phyloP scores from a whole-genome alignment of 1,140 invertebrate species.

The Drosophila sucinea region DNA sequence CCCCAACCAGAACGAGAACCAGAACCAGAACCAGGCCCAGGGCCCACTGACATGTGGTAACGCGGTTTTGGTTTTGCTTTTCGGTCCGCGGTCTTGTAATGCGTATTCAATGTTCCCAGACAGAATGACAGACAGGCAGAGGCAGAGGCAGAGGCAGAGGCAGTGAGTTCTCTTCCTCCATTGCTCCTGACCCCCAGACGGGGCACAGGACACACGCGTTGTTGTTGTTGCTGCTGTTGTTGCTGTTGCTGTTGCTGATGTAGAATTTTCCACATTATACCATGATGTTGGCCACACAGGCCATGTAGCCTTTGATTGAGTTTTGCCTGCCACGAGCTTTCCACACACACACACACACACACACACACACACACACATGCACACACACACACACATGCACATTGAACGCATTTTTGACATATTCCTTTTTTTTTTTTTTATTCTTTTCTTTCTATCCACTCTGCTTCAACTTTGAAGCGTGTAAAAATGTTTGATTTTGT shows the following conservation, averaged over 20 bases:
- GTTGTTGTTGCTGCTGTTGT: slow-evolving; percentile 27
- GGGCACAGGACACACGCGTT: slow-evolving; percentile 68
- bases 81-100: slow-evolving; percentile 72
- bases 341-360: slow-evolving; percentile 34
- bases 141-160: no score
- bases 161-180: slow-evolving; percentile 31
- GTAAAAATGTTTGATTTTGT: slow-evolving; percentile 80
- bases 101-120: slow-evolving; percentile 78
- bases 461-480: slow-evolving; percentile 68
- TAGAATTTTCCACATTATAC: slow-evolving; percentile 73
- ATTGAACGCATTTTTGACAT: slow-evolving; percentile 65
- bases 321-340: slow-evolving; percentile 66
- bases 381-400: slow-evolving; percentile 4
- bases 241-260: slow-evolving; percentile 24
- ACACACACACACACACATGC: slow-evolving; percentile 15
- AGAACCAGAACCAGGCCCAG: slow-evolving; percentile 43
- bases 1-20: slow-evolving; percentile 6
- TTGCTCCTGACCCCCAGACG: slow-evolving; percentile 67
- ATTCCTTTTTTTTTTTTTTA: slow-evolving; percentile 35
- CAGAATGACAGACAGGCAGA: slow-evolving; percentile 50
- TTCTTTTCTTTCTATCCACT: slow-evolving; percentile 33
- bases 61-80: slow-evolving; percentile 78
- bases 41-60: slow-evolving; percentile 75
- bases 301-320: slow-evolving; percentile 78
- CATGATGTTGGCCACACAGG: slow-evolving; percentile 39